These are phyloP conservation scores for Lamproptera curius DNA, from an alignment of 2,888 invertebrate genomes.

Conservation along the genomic window DNA sequence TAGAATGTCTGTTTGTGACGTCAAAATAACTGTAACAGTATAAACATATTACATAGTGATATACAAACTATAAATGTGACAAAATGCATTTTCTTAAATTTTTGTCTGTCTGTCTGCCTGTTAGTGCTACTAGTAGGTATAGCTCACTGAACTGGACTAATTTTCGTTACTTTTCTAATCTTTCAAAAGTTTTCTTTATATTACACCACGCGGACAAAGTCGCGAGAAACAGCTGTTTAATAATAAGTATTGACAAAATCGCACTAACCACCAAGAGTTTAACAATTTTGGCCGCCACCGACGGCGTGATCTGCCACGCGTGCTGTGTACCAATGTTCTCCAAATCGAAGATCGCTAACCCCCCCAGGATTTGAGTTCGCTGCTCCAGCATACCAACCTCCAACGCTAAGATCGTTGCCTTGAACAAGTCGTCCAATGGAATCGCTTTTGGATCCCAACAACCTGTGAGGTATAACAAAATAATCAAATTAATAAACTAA, in stretches of 20 bases:
- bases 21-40: too few species aligned
- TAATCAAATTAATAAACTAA: neutral
- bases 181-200: too few species aligned
- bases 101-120: too few species aligned
- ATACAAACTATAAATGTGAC: too few species aligned
- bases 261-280: slow-evolving; percentile 83
- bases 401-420: slow-evolving; percentile 82
- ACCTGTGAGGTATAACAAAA: slow-evolving; percentile 56
- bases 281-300: slow-evolving; percentile 81
- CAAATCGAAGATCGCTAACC: slow-evolving; percentile 86
- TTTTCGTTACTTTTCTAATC: too few species aligned
- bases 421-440: slow-evolving; percentile 81
- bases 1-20: too few species aligned
- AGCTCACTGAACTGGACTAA: too few species aligned
- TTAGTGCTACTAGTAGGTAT: too few species aligned
- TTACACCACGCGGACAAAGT: too few species aligned
- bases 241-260: neutral
- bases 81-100: too few species aligned
- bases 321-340: slow-evolving; percentile 84
- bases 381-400: slow-evolving; percentile 87
- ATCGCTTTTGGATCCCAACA: slow-evolving; percentile 86
- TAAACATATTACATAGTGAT: too few species aligned
- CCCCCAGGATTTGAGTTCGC: slow-evolving; percentile 86
- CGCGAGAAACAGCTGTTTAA: too few species aligned
- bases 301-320: slow-evolving; percentile 85